Conservation (phyloP, 2,888 invertebrate species). For the Ormyrus nitidulus region DNA sequence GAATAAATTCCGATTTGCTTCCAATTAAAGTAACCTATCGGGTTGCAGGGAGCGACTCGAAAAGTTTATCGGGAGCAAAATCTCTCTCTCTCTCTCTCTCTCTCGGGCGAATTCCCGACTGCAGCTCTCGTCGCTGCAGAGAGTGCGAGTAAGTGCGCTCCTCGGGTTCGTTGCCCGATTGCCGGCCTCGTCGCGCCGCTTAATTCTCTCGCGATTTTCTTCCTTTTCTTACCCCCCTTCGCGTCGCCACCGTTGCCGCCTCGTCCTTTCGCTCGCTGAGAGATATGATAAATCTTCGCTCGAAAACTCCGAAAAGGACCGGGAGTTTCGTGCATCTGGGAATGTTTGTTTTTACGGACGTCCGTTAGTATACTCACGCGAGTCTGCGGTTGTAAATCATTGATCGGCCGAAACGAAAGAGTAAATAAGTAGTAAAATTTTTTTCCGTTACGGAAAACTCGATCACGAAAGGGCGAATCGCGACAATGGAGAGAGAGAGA, state of each 20-base stretch:
- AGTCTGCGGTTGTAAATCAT: too few species aligned
- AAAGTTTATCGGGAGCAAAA: slow-evolving; percentile 23
- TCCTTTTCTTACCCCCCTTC: slow-evolving; percentile 4
- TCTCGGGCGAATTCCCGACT: too few species aligned
- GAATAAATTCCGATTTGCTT: too few species aligned
- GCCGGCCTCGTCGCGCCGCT: slow-evolving; percentile 32
- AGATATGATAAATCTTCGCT: neutral
- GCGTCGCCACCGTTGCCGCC: neutral
- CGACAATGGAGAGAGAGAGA: neutral
- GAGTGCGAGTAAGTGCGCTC: neutral
- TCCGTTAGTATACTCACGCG: too few species aligned
- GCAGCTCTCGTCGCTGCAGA: neutral
- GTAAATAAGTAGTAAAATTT: too few species aligned
- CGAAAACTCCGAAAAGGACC: too few species aligned
- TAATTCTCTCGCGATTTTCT: slow-evolving; percentile 4
- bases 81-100: neutral
- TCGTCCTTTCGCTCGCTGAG: slow-evolving; percentile 18
- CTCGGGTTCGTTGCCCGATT: slow-evolving; percentile 52
- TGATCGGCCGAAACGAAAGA: too few species aligned
- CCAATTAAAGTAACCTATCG: too few species aligned
- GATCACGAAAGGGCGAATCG: too few species aligned
- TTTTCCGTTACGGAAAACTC: too few species aligned
- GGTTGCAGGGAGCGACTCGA: neutral
- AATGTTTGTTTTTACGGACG: too few species aligned
- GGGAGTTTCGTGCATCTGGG: too few species aligned